Evolutionary conservation across 1,140 invertebrate species (phyloP), one percentile per base, ranked within the genome.

Genomic region (Charaxes varanes): DNA sequence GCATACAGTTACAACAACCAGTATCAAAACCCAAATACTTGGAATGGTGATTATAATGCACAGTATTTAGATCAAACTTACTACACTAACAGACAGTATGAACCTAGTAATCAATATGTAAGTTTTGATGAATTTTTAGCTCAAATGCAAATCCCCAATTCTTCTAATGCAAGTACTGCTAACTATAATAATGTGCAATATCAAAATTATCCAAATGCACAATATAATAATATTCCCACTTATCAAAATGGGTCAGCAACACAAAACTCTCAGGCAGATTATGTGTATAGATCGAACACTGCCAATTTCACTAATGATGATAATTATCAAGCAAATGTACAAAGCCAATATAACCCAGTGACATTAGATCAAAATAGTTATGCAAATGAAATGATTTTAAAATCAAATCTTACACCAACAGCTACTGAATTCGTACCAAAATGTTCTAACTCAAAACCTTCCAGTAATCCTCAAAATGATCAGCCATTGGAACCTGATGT

Each of bases 361-460:
- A 14, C 27, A 47, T 21, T 48, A 26, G 53, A 64, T 21, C 32
- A 45, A 34, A 63, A 47, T 59, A 36, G 30, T 44, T 78, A 70
- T 26, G 18, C 57, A 27, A 70, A 63, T 61, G 63, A 82, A 19
- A 41, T 84, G 30, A 62, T 72, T 31, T 65, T 67, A 15, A 76
- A 76, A 47, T 85, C 80, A 3, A 85, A 76, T 26, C 58, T 85
- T 8, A 79, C 72, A 13, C 57, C 83, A 22, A 85, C 83, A 24
- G 83, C 83, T 32, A 63, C 61, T 24, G 83, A 85, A 62, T 85
- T 85, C 77, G 72, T 85, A 32, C 83, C 83, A 35, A 82, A 82
- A 62, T 56, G 52, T 49, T 44, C 57, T 37, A 53, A 41, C 19
- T 34, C 47, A 21, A 64, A 56, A 41, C 41, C 53, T 27, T 36